These are phyloP conservation scores for Bombus picipes DNA, from an alignment of 1,140 invertebrate species.

Conservation along the genomic window DNA sequence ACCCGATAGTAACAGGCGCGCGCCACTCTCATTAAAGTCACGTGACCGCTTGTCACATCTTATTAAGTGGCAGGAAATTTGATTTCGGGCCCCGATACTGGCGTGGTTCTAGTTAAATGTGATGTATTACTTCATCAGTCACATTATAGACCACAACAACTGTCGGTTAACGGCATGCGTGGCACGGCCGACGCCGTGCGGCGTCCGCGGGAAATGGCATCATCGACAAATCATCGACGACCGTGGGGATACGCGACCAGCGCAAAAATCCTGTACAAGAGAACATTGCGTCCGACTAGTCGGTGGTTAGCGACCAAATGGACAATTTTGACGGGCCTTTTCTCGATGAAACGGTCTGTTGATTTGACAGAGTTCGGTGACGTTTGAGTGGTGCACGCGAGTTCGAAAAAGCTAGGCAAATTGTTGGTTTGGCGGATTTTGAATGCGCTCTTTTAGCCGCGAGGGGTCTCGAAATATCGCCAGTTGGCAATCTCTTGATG, in stretches of 20 bases:
- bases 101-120: conserved; percentile 69
- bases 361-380: neutral
- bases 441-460: neutral
- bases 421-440: neutral
- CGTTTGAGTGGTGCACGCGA: neutral
- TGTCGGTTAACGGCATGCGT: neutral
- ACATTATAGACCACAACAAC: conserved; percentile 50
- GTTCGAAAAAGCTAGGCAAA: neutral
- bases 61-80: conserved; percentile 76
- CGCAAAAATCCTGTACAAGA: neutral
- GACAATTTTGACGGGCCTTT: neutral
- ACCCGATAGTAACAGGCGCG: conserved; percentile 56
- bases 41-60: conserved; percentile 77
- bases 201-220: neutral
- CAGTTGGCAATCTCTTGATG: neutral
- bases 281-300: too few relatives aligned
- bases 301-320: neutral
- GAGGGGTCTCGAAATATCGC: neutral
- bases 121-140: conserved; percentile 71
- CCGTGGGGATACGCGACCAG: neutral
- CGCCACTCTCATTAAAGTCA: conserved; percentile 68
- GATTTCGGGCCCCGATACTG: conserved; percentile 70
- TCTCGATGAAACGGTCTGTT: neutral
- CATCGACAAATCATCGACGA: conserved; percentile 9
- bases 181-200: too few relatives aligned